Percentiles rank a stretch among this genome's conserved stretches.
These are phyloP conservation scores for Lypha dubia DNA, from an alignment of 2,888 invertebrate genomes.

Conservation along the genomic window DNA sequence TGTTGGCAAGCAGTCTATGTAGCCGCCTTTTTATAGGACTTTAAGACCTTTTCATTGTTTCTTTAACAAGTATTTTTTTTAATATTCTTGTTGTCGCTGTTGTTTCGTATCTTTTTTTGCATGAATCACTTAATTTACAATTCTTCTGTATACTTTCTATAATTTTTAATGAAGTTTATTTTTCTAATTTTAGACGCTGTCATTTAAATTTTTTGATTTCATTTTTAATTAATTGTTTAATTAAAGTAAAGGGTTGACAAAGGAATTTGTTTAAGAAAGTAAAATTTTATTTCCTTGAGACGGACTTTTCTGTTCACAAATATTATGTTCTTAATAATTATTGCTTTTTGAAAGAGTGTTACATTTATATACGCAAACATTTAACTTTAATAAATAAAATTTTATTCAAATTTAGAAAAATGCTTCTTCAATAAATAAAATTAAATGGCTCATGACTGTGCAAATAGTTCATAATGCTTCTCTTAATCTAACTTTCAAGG, in stretches of 20 bases:
- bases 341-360: too few relatives aligned
- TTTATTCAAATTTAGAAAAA: too few relatives aligned
- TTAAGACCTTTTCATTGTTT: slow-evolving; percentile 57
- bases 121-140: slow-evolving; percentile 64
- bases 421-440: too few relatives aligned
- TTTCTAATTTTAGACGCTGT: not conserved
- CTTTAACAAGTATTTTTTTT: slow-evolving; percentile 37
- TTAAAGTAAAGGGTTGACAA: not conserved
- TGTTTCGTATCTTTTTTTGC: slow-evolving; percentile 22
- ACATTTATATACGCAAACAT: too few relatives aligned
- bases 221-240: not conserved
- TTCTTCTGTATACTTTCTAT: slow-evolving; percentile 29
- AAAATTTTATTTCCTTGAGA: too few relatives aligned
- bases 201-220: not conserved
- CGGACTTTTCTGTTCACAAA: too few relatives aligned
- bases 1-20: slow-evolving; percentile 39
- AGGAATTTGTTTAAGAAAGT: not conserved
- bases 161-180: not conserved
- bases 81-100: slow-evolving; percentile 55
- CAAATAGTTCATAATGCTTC: too few relatives aligned
- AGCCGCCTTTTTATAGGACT: slow-evolving; percentile 45
- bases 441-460: too few relatives aligned
- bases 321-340: too few relatives aligned
- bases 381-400: too few relatives aligned
- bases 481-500: too few relatives aligned